These are phyloP conservation scores for Rhagologus leucostigma DNA, from an alignment of 2,113 vertebrate genomes.

Conservation along the genomic window DNA sequence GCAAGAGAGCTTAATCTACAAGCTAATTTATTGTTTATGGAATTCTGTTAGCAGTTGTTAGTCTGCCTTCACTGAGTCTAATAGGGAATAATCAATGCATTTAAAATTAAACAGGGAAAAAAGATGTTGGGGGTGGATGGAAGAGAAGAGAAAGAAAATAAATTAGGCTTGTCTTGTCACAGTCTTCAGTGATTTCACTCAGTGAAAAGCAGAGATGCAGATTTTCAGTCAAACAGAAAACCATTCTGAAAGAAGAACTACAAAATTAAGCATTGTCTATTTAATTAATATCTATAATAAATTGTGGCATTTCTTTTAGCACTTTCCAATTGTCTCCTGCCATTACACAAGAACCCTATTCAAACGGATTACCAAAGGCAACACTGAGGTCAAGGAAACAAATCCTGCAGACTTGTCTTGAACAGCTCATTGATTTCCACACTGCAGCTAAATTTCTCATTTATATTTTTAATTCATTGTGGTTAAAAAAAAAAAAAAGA, in stretches of 20 bases:
- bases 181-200: background rate
- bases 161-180: background rate
- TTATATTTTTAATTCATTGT: constrained; percentile 33
- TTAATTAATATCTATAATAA: constrained; percentile 15
- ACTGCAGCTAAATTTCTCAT: background rate
- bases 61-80: constrained; percentile 7
- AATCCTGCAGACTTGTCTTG: background rate
- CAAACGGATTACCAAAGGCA: constrained; percentile 25
- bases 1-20: constrained; percentile 13
- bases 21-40: constrained; percentile 47
- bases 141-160: background rate
- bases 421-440: background rate
- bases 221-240: constrained; percentile 22
- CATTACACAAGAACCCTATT: background rate
- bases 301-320: background rate
- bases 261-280: background rate
- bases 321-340: background rate
- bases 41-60: constrained; percentile 40
- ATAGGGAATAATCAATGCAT: background rate
- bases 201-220: constrained; percentile 1
- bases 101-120: constrained; percentile 15
- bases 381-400: constrained; percentile 20
- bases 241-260: background rate
- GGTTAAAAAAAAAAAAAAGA: background rate
- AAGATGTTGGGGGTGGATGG: background rate